Conservation (phyloP, 2,113 vertebrate species). For the Apodemus sylvaticus region DNA sequence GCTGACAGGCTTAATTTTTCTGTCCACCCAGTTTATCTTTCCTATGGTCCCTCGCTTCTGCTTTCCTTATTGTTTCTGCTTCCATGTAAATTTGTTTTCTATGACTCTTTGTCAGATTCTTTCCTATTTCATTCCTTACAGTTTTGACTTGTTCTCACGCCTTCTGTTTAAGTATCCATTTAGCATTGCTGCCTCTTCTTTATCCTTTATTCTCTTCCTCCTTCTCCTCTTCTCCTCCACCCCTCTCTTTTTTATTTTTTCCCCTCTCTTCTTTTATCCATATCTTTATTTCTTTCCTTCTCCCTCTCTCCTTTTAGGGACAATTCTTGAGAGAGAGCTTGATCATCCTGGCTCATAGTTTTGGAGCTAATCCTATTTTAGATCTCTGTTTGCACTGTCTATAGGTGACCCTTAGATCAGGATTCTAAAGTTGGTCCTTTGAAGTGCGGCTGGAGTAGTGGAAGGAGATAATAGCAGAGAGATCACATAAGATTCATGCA, state of each 20-base stretch:
- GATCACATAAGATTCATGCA: neutral
- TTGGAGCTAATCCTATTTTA: neutral
- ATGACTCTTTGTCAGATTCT: neutral
- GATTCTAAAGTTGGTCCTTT: conserved; percentile 28
- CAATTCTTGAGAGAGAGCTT: neutral
- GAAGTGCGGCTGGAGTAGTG: neutral
- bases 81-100: conserved; percentile 4
- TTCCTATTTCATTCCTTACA: neutral
- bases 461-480: neutral
- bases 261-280: neutral
- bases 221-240: rapidly evolving
- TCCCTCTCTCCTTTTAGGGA: neutral
- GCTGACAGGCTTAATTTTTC: neutral
- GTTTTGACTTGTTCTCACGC: conserved; percentile 4
- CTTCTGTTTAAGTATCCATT: conserved; percentile 5
- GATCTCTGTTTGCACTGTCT: neutral
- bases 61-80: neutral
- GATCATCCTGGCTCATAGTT: conserved; percentile 22
- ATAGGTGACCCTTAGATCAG: neutral
- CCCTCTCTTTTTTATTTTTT: too few species aligned
- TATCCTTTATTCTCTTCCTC: neutral
- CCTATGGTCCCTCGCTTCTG: neutral
- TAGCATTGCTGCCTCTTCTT: neutral
- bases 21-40: conserved; percentile 18
- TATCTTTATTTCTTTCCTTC: too few species aligned